A percentile compares a stretch with the other conserved stretches of the same genome.
These are phyloP conservation scores for Sinocyclocheilus anshuiensis DNA, from an alignment of 2,113 vertebrate species.

Conservation along the genomic window DNA sequence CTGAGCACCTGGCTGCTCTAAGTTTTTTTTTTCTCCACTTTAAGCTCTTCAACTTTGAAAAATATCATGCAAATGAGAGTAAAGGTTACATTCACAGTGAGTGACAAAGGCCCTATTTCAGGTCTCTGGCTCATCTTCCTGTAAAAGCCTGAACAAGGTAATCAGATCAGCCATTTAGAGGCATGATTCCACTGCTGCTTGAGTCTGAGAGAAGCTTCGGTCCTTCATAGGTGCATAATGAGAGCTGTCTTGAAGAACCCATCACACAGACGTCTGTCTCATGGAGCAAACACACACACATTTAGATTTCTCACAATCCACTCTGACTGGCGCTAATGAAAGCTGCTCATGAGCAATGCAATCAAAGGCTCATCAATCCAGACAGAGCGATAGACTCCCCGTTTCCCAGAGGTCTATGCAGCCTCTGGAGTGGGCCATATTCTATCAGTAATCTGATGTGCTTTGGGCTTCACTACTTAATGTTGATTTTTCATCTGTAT, in stretches of 20 bases:
- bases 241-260: background rate
- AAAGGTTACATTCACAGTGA: constrained; percentile 58
- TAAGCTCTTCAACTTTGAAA: constrained; percentile 42
- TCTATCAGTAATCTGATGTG: background rate
- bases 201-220: constrained; percentile 15
- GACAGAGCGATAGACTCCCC: constrained; percentile 19
- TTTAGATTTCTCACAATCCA: constrained; percentile 68
- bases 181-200: constrained; percentile 25
- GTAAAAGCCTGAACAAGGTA: constrained; percentile 52
- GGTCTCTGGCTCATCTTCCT: constrained; percentile 53
- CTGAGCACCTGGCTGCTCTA: no score
- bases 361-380: constrained; percentile 77
- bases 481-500: background rate
- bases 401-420: constrained; percentile 23
- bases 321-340: constrained; percentile 76
- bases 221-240: constrained; percentile 21
- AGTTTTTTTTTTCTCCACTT: background rate
- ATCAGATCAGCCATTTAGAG: constrained; percentile 57
- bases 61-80: constrained; percentile 55
- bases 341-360: constrained; percentile 73
- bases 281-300: constrained; percentile 31
- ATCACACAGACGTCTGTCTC: background rate
- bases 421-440: background rate
- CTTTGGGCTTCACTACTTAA: background rate
- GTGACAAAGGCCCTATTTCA: constrained; percentile 55